A percentile compares a stretch with the other conserved stretches of the same genome.
Conservation (phyloP, 1,140 invertebrate species). For the Calephelis nemesis region DNA sequence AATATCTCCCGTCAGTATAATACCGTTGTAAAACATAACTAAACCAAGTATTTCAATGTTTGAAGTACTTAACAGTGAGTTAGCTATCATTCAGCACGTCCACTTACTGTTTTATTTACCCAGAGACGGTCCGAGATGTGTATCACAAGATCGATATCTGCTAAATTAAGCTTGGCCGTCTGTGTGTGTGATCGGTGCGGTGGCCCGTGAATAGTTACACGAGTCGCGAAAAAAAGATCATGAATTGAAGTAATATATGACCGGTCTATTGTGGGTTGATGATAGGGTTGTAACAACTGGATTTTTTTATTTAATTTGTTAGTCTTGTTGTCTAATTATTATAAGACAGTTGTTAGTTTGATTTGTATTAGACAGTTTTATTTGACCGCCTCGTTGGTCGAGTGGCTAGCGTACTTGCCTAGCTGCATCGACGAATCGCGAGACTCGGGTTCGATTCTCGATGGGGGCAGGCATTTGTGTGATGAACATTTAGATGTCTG, state of each 20-base stretch:
- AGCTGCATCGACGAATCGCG: too few relatives aligned
- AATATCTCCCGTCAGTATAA: background rate
- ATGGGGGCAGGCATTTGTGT: too few relatives aligned
- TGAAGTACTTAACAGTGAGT: constrained; percentile 3
- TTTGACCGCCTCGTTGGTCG: too few relatives aligned
- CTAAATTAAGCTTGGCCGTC: constrained; percentile 11
- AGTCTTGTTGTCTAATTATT: too few relatives aligned
- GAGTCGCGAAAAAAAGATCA: constrained; percentile 8
- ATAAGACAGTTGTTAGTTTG: too few relatives aligned
- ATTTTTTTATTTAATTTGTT: too few relatives aligned
- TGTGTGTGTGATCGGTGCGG: background rate
- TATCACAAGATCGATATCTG: constrained; percentile 7
- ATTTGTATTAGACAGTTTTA: too few relatives aligned
- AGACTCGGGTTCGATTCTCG: too few relatives aligned
- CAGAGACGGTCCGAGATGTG: background rate
- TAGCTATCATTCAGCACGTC: constrained; percentile 4
- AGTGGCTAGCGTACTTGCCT: too few relatives aligned
- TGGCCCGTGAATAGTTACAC: background rate
- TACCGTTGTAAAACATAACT: background rate
- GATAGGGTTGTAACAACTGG: background rate
- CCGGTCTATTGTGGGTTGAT: background rate
- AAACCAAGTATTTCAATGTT: background rate
- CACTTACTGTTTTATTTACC: background rate
- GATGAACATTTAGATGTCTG: too few relatives aligned
- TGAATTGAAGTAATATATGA: constrained; percentile 11